Base-by-base conservation (phyloP, 2,888 invertebrate species). In the Acanthopleura granulata region DNA sequence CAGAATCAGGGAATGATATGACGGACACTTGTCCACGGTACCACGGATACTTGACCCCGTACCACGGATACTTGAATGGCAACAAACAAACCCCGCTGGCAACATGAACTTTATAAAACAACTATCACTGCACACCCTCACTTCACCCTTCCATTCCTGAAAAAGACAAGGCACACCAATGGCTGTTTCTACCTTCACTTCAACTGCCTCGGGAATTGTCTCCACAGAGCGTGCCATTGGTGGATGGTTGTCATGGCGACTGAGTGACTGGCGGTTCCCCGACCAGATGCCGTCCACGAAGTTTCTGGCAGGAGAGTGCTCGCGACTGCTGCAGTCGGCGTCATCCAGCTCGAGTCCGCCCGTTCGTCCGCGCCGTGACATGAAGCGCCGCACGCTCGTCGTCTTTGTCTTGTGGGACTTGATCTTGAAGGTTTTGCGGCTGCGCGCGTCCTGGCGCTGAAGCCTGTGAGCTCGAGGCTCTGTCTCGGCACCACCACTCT, bases 361-460 rank as follows among this genome's bases (percentile, higher is more conserved):
- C 14, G 74, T 77, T 4, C 79, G 78, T 22, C 82, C 78, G 16
- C 82, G 80, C 18, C 82, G 79, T 0, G 84, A 81, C 75, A 81
- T 81, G 27, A 81, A 77, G 6, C 85, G 79, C n/a, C 80, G 75
- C 62, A 82, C 81, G 72, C 82, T 85, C 0, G 82, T 78, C 0
- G 86, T 83, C 72, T 86, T 87, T 25, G 86, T 87, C 70, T 85
- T 85, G 49, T 84, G 83, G 30, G 89, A 80, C 75, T 88, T 87
- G 76, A 90, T 89, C 78, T 97, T 94, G 91, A 98, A 98, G 0
- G 97, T 97, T 91, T 96, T 97, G 85, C 97, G 93, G 86, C 97
- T 97, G 87, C 96, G 97, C 51, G 96, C 97, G 91, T 97, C 97
- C 74, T 97, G 95, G 27, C 98, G 93, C 88, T 98, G 98, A 76